phyloP scores from a whole-genome alignment of 1,140 invertebrate genomes.

The Magallana gigas region DNA sequence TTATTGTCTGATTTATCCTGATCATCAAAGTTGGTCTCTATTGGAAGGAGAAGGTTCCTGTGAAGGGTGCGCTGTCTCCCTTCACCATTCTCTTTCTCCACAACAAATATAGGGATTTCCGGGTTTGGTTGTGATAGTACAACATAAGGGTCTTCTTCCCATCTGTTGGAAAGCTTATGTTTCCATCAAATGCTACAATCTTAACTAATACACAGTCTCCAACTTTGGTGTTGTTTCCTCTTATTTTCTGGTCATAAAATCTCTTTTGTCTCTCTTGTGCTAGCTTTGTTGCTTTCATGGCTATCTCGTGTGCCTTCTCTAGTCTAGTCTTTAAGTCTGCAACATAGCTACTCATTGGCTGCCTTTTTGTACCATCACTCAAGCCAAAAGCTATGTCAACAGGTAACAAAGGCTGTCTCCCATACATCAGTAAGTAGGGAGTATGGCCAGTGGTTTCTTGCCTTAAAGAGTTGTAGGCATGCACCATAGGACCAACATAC shows the following conservation, averaged over 20 bases:
- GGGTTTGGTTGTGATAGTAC: too few species aligned
- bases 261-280: conserved; percentile 36
- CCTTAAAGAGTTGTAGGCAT: conserved; percentile 55
- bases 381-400: conserved; percentile 57
- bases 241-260: neutral
- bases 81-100: too few species aligned
- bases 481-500: conserved; percentile 42
- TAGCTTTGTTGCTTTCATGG: neutral
- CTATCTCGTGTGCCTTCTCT: conserved; percentile 41
- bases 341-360: conserved; percentile 42
- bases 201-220: conserved; percentile 57
- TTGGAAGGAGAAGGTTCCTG: too few species aligned
- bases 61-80: too few species aligned
- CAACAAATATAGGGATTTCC: too few species aligned
- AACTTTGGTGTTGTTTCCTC: conserved; percentile 8
- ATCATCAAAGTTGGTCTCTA: too few species aligned
- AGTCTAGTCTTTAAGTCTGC: neutral
- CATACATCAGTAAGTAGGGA: conserved; percentile 58
- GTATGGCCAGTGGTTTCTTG: conserved; percentile 54
- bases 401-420: conserved; percentile 49
- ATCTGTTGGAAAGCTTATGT: too few species aligned
- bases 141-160: too few species aligned
- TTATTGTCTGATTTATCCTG: too few species aligned
- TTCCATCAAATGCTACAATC: neutral
- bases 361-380: neutral